Evolutionary conservation across 1,140 invertebrate genomes (phyloP).

Genomic region (Tetramorium alpestre): DNA sequence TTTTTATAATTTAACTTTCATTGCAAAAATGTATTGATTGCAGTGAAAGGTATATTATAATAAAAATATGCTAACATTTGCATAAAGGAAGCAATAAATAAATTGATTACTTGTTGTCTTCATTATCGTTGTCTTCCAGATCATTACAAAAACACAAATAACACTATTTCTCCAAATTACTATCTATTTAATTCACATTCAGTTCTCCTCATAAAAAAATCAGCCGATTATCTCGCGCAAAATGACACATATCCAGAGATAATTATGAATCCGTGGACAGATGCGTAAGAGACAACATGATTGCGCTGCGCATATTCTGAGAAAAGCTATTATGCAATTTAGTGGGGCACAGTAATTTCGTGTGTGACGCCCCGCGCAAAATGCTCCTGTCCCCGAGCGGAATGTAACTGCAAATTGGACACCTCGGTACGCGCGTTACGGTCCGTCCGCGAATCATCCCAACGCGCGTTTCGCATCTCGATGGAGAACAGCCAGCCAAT

Average conservation of each 20-base stretch:
- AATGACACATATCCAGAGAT: neutral
- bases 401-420: constrained; percentile 36
- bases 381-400: neutral
- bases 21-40: neutral
- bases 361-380: neutral
- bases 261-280: neutral
- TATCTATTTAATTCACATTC: neutral
- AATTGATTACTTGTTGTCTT: neutral
- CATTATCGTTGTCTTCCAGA: neutral
- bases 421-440: constrained; percentile 9
- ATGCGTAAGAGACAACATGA: neutral
- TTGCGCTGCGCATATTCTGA: neutral
- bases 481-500: neutral
- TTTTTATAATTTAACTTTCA: neutral
- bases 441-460: constrained; percentile 41
- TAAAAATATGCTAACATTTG: neutral
- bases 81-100: neutral
- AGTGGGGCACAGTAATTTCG: constrained; percentile 14
- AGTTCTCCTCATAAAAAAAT: neutral
- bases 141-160: neutral
- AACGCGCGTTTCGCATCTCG: constrained; percentile 7
- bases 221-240: neutral
- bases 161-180: neutral
- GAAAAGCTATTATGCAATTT: constrained; percentile 18
- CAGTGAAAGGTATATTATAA: neutral